Percentiles rank a stretch among this genome's conserved stretches.
These are phyloP conservation scores for Lepus europaeus DNA, from an alignment of 2,113 vertebrate species.

Conservation along the genomic window DNA sequence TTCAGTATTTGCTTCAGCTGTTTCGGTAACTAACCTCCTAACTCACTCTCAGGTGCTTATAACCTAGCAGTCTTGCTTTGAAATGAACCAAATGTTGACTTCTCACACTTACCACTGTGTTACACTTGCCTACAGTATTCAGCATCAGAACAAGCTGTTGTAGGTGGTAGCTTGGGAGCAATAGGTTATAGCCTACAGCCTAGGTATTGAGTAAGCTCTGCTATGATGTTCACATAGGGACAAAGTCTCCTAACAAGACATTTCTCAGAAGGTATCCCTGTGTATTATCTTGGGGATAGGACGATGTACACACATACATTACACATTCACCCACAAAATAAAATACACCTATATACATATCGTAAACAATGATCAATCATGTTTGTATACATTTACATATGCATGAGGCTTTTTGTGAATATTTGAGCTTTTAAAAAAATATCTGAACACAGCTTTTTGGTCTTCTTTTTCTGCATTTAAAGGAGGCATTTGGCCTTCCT, in stretches of 20 bases:
- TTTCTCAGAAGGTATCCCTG: neutral
- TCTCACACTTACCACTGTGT: neutral
- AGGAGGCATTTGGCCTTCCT: neutral
- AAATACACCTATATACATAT: neutral
- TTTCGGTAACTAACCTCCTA: no score
- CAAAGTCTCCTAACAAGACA: neutral
- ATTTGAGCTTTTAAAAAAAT: neutral
- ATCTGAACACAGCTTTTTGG: constrained; percentile 1
- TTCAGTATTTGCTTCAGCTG: no score
- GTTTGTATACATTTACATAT: neutral
- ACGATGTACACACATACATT: neutral
- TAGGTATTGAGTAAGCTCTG: neutral
- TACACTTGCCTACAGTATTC: neutral
- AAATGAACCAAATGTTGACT: no score
- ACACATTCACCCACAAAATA: neutral
- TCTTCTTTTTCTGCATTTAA: neutral
- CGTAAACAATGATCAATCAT: neutral
- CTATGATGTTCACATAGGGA: neutral
- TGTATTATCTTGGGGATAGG: neutral
- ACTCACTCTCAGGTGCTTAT: no score
- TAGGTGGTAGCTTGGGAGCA: neutral
- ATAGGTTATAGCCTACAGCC: neutral
- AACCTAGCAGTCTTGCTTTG: no score
- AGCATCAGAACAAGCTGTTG: neutral
- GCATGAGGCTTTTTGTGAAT: neutral